Conservation (phyloP, 2,113 vertebrate genomes). For the Copsychus sechellarum region DNA sequence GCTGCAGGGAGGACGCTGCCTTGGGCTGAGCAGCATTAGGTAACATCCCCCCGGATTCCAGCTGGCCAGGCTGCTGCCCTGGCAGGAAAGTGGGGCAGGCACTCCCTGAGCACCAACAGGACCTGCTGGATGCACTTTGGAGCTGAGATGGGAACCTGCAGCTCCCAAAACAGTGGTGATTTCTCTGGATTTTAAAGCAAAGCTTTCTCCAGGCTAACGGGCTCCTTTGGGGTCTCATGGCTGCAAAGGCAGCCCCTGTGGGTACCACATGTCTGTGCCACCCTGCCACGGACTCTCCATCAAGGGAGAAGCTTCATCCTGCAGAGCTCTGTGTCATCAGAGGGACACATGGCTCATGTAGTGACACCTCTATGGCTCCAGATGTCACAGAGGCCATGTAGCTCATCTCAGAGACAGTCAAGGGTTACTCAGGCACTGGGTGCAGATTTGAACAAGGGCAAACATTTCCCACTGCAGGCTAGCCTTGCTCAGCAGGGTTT, state of each 20-base stretch:
- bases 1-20: not conserved
- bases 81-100: not conserved
- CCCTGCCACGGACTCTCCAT: not conserved
- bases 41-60: rapidly evolving
- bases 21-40: not conserved
- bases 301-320: not conserved
- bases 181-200: not conserved
- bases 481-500: not conserved
- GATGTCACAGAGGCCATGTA: not conserved
- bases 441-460: not conserved
- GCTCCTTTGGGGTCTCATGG: rapidly evolving
- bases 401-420: not conserved
- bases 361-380: not conserved
- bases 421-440: not conserved
- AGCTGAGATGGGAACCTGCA: not conserved
- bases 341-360: not conserved
- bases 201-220: not conserved
- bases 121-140: not conserved
- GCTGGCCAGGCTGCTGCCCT: not conserved
- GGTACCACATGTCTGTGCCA: not conserved
- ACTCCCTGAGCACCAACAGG: not conserved
- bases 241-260: not conserved
- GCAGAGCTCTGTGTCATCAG: not conserved
- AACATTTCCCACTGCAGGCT: not conserved
- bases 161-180: not conserved